Base-by-base conservation (phyloP, 2,113 vertebrate genomes). In the Montifringilla adamsi region DNA sequence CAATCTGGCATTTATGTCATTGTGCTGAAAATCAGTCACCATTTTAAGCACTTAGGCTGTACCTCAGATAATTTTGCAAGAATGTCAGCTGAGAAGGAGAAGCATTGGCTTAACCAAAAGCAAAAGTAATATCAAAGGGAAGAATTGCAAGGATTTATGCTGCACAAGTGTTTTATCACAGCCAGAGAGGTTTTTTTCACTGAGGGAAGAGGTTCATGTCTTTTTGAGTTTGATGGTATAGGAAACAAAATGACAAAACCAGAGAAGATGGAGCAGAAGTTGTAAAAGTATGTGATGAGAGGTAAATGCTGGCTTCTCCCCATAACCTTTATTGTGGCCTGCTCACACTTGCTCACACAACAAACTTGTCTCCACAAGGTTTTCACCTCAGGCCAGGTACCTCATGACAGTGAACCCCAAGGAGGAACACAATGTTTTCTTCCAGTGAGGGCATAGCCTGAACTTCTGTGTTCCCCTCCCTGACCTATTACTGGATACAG, bases 301-400 rank as follows among this genome's bases (percentile, higher is more conserved):
- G 30, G 72, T 33, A 58, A 94, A 76, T 27, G 47, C 55, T 94
- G 93, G 83, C 83, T 82, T 90, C 74, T 91, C 73, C 69, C 44
- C 58, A 41, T 26, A 93, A 67, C 37, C 50, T 90, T 81, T 70
- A 70, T 2, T 49, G 55, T 74, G 52, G 72, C 92, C 87, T 95
- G 91, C 87, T 94, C 44, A 68, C 77, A 47, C 89, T 94, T 93
- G 91, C 20, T 94, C 91, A 87, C 52, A 82, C 31, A 84, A 81
- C 31, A 56, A 85, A 82, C 93, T 76, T 92, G 77, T 84, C 85
- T 94, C 62, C 73, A 66, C 75, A 41, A 74, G 68, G 56, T 86
- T 96, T 90, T 78, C 84, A 92, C 80, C 44, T 80, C 47, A 91
- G 88, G 90, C 92, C 84, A 92, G 10, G 30, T 53, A 41, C 73